Conservation (phyloP, 1,140 invertebrate genomes). For the Dryas iulia region DNA sequence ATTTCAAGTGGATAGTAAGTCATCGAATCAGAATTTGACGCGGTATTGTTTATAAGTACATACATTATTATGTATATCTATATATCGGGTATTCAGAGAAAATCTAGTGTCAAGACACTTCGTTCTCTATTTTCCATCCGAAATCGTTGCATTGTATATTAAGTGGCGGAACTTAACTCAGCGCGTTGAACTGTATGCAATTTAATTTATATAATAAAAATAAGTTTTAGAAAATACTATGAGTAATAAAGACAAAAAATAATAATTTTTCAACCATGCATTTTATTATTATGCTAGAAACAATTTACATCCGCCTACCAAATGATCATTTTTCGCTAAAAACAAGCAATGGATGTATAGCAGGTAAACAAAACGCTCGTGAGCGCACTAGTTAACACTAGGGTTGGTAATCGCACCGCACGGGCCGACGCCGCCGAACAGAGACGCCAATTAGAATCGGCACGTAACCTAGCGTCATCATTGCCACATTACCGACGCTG, state of each 20-base stretch:
- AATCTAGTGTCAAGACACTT: no score
- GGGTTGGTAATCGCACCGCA: slow-evolving; percentile 15
- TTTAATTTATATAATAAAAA: no score
- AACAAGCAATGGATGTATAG: background rate
- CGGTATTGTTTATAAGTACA: background rate
- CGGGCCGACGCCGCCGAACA: slow-evolving; percentile 52
- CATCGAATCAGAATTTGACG: slow-evolving; percentile 41
- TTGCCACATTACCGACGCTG: slow-evolving; percentile 29
- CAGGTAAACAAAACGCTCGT: slow-evolving; percentile 14
- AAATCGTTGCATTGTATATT: no score
- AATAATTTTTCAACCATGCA: no score
- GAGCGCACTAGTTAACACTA: slow-evolving; percentile 21
- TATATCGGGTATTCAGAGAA: no score
- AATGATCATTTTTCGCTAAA: slow-evolving; percentile 7
- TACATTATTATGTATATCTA: no score
- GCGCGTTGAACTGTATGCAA: no score
- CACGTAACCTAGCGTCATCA: slow-evolving; percentile 43
- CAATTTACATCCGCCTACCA: background rate
- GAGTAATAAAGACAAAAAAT: no score
- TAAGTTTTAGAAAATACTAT: no score
- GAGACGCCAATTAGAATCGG: slow-evolving; percentile 55
- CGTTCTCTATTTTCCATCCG: no score
- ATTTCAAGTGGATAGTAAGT: slow-evolving; percentile 34
- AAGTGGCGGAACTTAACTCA: no score
- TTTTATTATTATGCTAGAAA: background rate